phyloP scores from a whole-genome alignment of 2,888 invertebrate genomes.

The Rhingia rostrata region DNA sequence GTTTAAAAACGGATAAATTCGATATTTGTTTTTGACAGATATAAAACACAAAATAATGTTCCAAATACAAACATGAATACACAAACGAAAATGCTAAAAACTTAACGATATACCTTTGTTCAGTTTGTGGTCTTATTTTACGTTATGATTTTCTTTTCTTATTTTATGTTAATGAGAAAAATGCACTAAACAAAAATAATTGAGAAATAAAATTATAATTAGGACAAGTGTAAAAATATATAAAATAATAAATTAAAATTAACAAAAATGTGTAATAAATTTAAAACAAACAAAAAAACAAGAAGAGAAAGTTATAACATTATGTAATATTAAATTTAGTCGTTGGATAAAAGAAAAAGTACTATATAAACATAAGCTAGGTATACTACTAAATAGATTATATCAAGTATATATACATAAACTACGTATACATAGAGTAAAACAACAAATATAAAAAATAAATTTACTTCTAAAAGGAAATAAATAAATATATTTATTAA shows the following conservation, averaged over 20 bases:
- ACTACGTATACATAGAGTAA: slow-evolving; percentile 48
- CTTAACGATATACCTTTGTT: slow-evolving; percentile 57
- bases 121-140: slow-evolving; percentile 41
- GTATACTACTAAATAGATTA: slow-evolving; percentile 54
- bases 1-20: slow-evolving; percentile 38
- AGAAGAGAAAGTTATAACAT: slow-evolving; percentile 55
- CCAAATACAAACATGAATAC: slow-evolving; percentile 22
- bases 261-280: slow-evolving; percentile 48
- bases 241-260: slow-evolving; percentile 31
- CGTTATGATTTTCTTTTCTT: slow-evolving; percentile 23
- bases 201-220: slow-evolving; percentile 66
- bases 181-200: slow-evolving; percentile 42
- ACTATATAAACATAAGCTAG: slow-evolving; percentile 53
- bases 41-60: slow-evolving; percentile 35
- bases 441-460: slow-evolving; percentile 6
- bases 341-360: slow-evolving; percentile 32
- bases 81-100: slow-evolving; percentile 14
- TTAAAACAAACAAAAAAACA: slow-evolving; percentile 51
- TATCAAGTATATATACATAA: slow-evolving; percentile 24
- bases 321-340: slow-evolving; percentile 76
- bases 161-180: slow-evolving; percentile 21
- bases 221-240: slow-evolving; percentile 75
- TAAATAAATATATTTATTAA: slow-evolving; percentile 42
- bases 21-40: slow-evolving; percentile 54
- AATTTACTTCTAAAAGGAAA: slow-evolving; percentile 32